Percentiles rank a stretch among this genome's conserved stretches.
Conservation (phyloP, 1,140 invertebrate species). For the Delia radicum region DNA sequence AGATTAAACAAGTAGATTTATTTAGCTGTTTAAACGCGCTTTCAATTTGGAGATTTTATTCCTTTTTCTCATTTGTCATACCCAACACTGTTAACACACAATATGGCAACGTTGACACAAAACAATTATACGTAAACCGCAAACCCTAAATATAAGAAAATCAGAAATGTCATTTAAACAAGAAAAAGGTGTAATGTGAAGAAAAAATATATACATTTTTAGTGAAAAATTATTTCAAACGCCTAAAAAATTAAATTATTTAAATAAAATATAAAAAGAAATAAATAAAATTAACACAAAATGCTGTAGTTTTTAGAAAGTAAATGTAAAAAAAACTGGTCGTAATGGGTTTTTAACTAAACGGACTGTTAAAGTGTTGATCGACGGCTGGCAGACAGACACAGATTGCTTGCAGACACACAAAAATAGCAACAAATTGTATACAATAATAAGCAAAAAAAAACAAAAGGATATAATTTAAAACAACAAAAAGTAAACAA, state of each 20-base stretch:
- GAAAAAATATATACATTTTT: neutral
- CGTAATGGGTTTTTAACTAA: neutral
- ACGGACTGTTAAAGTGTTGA: neutral
- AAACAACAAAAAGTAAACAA: neutral
- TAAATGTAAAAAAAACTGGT: neutral
- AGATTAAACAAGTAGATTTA: too few relatives aligned
- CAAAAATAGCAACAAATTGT: slow-evolving; percentile 2
- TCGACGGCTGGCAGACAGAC: neutral
- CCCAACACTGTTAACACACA: too few relatives aligned
- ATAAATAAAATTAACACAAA: neutral
- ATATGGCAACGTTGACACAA: too few relatives aligned
- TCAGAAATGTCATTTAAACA: neutral
- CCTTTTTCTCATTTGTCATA: too few relatives aligned
- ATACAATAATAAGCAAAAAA: neutral
- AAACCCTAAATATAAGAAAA: neutral
- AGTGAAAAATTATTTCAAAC: neutral
- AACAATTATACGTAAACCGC: too few relatives aligned
- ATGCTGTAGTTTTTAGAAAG: neutral
- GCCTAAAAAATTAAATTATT: neutral
- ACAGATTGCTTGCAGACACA: neutral
- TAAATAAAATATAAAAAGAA: neutral
- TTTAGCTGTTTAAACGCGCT: too few relatives aligned
- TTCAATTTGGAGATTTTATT: too few relatives aligned
- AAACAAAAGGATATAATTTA: neutral
- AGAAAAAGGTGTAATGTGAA: neutral